Base-by-base conservation (phyloP, 2,888 invertebrate species). In the Phragmatobia fuliginosa region DNA sequence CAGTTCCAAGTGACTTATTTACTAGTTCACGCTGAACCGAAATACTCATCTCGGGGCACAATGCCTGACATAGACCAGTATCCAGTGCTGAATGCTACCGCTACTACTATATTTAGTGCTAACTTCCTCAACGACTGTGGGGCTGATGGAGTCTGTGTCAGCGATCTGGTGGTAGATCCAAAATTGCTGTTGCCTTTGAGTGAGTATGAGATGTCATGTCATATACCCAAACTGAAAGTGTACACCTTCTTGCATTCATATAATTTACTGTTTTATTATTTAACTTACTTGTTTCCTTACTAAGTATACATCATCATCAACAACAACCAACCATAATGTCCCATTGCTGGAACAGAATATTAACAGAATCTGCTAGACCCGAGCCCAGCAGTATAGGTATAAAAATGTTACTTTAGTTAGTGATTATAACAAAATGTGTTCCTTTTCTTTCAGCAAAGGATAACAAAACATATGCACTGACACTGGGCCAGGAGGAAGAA, bases 101-200 rank as follows among this genome's bases (percentile, higher is more conserved):
- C 98, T 0, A 96, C 97, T 41, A 96, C 97, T 73, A 96, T 96
- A 45, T 98, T 98, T 85, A 96, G 97, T 82, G 98, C 98, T 0
- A 97, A 97, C 62, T 98, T 99, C 95, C 97, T 98, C 78, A 99
- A 99, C 89, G 98, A 99, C 87, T 99, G 99, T 85, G 99, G 99
- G 0, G 93, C 96, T 0, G 98, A 99, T 86, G 98, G 98, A 80
- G 95, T 97, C 31, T 99, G 99, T 87, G 96, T 98, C 87, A 99
- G 98, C 83, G 96, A 98, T 84, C 91, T 99, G 62, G 94, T 96
- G 52, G 94, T 98, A 2, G 91, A 93, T 31, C 97, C 97, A 16
- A 94, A 94, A 59, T 91, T 97, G 18, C 92, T 96, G 81, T 88
- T 97, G 66, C 95, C 95, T n/a, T 92, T 93, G 85, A 94, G 96